A percentile compares a stretch with the other conserved stretches of the same genome.
Conservation (phyloP, 1,140 invertebrate species). For the Neodiprion fabricii region DNA sequence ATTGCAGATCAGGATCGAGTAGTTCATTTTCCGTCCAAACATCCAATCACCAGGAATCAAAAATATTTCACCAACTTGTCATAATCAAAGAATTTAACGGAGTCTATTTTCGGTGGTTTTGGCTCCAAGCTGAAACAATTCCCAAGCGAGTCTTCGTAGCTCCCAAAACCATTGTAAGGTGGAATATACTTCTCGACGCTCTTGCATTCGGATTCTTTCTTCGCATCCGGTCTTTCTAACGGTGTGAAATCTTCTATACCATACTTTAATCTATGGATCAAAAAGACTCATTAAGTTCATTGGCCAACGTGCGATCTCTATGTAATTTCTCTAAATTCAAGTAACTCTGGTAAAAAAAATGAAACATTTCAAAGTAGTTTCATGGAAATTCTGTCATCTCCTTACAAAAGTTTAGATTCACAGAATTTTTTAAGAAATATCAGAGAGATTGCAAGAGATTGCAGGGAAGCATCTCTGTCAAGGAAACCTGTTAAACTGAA, state of each 20-base stretch:
- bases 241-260: slow-evolving; percentile 68
- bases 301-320: slow-evolving; percentile 11
- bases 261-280: slow-evolving; percentile 47
- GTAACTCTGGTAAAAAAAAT: too few species aligned
- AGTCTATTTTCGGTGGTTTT: slow-evolving; percentile 77
- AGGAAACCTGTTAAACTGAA: neutral
- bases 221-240: slow-evolving; percentile 57
- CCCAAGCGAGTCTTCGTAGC: slow-evolving; percentile 84
- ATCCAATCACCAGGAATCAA: slow-evolving; percentile 13
- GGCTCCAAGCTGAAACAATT: slow-evolving; percentile 82
- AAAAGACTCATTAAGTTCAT: slow-evolving; percentile 17
- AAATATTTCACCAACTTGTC: slow-evolving; percentile 65
- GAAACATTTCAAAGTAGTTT: too few species aligned
- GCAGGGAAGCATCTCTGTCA: neutral
- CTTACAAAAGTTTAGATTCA: too few species aligned
- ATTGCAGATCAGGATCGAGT: neutral
- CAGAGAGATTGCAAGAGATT: neutral
- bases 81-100: slow-evolving; percentile 81
- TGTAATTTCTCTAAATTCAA: too few species aligned
- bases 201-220: slow-evolving; percentile 50
- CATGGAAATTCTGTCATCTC: too few species aligned
- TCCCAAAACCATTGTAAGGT: slow-evolving; percentile 89
- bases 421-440: too few species aligned
- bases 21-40: neutral
- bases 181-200: slow-evolving; percentile 68